A percentile compares a stretch with the other conserved stretches of the same genome.
Conservation (phyloP, 2,797 vertebrate genomes). For the Xenentodon cancila region DNA sequence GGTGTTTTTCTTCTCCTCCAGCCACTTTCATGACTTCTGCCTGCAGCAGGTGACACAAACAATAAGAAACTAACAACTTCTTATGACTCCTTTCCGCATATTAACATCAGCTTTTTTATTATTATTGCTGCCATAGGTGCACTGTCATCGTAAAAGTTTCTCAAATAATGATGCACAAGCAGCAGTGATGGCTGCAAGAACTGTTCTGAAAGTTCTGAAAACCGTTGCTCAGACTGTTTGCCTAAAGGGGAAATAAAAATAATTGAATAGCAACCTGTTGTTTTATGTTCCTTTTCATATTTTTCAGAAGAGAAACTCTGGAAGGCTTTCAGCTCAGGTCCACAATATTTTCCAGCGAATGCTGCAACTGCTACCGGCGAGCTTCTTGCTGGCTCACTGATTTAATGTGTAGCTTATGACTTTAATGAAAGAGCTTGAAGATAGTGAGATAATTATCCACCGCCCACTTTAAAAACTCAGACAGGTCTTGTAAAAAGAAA, state of each 20-base stretch:
- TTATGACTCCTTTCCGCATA: conserved; percentile 53
- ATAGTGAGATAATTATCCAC: not conserved
- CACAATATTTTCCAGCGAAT: conserved; percentile 22
- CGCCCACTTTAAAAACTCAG: too few relatives aligned
- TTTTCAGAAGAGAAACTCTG: conserved; percentile 41
- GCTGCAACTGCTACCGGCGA: conserved; percentile 12
- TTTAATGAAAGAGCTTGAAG: conserved; percentile 4
- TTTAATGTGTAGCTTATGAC: conserved; percentile 19
- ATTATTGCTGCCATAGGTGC: conserved; percentile 58
- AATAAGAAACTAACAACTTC: conserved; percentile 52
- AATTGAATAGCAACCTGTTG: conserved; percentile 55
- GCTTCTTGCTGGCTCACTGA: conserved; percentile 35
- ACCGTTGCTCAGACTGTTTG: conserved; percentile 22
- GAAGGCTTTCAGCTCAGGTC: conserved; percentile 13
- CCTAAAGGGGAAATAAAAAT: conserved; percentile 55
- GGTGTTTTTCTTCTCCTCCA: conserved; percentile 39
- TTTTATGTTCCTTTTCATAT: conserved; percentile 60
- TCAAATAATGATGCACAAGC: conserved; percentile 36
- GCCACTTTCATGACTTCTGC: conserved; percentile 38
- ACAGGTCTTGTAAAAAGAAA: too few relatives aligned
- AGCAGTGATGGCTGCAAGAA: conserved; percentile 13
- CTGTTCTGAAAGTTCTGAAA: conserved; percentile 33
- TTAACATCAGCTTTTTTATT: conserved; percentile 62
- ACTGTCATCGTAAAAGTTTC: conserved; percentile 56
- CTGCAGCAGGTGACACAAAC: conserved; percentile 48